Evolutionary conservation across 2,888 invertebrate species (phyloP).

Genomic region (Acholoe squamosa): DNA sequence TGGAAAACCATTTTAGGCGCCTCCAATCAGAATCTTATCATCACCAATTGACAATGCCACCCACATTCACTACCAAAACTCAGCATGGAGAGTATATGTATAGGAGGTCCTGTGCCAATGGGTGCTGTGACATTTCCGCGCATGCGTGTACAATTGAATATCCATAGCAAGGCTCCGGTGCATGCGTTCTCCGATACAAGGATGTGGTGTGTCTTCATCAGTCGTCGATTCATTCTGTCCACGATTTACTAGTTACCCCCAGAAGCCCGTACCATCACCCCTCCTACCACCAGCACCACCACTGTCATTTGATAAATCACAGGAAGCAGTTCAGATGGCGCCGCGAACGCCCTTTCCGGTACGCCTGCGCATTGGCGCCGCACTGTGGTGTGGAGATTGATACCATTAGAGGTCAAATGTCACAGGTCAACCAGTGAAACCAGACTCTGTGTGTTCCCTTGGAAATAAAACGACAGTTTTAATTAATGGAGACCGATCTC

Average conservation of each 20-base stretch:
- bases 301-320: constrained; percentile 35
- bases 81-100: neutral
- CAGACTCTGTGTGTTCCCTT: neutral
- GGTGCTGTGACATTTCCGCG: constrained; percentile 16
- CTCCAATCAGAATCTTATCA: constrained; percentile 5
- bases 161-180: neutral
- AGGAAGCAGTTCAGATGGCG: constrained; percentile 34
- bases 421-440: constrained; percentile 36
- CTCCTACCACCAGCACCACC: neutral
- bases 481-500: neutral
- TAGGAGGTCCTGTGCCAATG: neutral
- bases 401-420: constrained; percentile 22
- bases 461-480: neutral
- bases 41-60: neutral
- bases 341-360: constrained; percentile 36
- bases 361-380: neutral
- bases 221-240: neutral
- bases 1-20: neutral
- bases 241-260: neutral
- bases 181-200: neutral
- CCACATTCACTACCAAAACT: neutral
- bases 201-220: constrained; percentile 59
- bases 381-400: constrained; percentile 42
- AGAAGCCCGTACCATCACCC: neutral
- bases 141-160: constrained; percentile 43